Evolutionary conservation across 2,113 vertebrate genomes (phyloP).

Genomic region (Corapipo altera): DNA sequence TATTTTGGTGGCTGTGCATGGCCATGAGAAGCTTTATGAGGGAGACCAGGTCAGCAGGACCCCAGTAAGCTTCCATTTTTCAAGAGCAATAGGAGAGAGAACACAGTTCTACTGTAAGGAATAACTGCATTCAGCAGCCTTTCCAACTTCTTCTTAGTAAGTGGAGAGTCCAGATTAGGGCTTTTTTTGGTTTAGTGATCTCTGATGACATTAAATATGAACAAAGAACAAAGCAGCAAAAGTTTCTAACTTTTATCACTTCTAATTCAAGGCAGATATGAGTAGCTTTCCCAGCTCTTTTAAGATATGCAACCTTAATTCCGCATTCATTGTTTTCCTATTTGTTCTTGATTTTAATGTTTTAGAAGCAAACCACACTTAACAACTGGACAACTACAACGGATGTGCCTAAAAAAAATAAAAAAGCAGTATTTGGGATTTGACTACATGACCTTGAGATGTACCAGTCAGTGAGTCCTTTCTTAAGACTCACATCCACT

Average conservation of each 20-base stretch:
- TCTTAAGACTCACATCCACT: neutral
- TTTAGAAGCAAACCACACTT: neutral
- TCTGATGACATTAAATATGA: neutral
- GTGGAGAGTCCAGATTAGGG: neutral
- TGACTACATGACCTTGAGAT: neutral
- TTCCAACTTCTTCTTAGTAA: neutral
- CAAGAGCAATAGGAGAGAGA: accelerated
- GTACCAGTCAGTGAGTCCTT: neutral
- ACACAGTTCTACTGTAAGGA: neutral
- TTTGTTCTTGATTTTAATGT: neutral
- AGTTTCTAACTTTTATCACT: neutral
- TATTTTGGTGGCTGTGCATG: neutral
- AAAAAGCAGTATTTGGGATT: neutral
- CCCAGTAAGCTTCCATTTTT: neutral
- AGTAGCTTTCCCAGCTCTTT: neutral
- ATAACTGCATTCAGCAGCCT: neutral
- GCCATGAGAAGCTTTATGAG: neutral
- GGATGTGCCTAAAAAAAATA: neutral
- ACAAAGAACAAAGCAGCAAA: neutral
- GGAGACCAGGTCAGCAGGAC: neutral
- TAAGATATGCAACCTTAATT: neutral
- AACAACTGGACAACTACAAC: neutral
- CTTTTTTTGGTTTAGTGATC: neutral
- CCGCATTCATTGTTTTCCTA: neutral
- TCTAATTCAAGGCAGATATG: neutral